Evolutionary conservation across 2,888 invertebrate species (phyloP).

Genomic region (Ormyrus rosae): DNA sequence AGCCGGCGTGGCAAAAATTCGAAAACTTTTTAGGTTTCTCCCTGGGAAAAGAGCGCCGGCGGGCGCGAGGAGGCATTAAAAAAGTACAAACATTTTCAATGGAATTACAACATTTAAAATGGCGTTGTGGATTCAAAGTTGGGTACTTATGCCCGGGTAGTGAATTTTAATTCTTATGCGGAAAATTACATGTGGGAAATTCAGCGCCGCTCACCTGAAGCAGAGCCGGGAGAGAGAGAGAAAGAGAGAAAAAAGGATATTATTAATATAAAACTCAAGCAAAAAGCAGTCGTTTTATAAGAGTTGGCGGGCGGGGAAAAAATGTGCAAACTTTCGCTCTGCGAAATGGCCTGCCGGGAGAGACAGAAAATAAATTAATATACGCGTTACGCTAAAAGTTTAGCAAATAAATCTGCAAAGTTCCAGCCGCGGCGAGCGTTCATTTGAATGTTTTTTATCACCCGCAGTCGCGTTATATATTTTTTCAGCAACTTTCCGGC

Average conservation of each 20-base stretch:
- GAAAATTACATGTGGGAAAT: constrained; percentile 34
- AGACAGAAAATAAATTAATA: constrained; percentile 56
- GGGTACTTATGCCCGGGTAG: constrained; percentile 21
- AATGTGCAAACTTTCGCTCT: constrained; percentile 45
- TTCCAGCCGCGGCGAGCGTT: constrained; percentile 38
- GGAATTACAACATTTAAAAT: constrained; percentile 5
- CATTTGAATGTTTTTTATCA: constrained; percentile 59
- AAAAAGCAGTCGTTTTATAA: constrained; percentile 36
- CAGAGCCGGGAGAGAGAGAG: not conserved
- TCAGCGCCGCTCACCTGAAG: constrained; percentile 53
- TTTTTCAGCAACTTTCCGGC: constrained; percentile 39
- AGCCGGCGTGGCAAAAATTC: too few relatives aligned
- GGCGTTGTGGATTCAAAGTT: not conserved
- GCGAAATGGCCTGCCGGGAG: constrained; percentile 28
- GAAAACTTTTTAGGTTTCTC: too few relatives aligned
- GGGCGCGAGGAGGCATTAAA: too few relatives aligned
- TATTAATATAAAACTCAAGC: constrained; percentile 43
- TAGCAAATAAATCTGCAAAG: constrained; percentile 58
- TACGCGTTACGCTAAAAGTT: constrained; percentile 56
- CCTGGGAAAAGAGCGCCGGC: too few relatives aligned
- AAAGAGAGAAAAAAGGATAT: constrained; percentile 33
- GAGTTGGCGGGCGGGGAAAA: constrained; percentile 39
- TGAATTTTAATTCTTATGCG: constrained; percentile 45
- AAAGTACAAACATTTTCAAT: too few relatives aligned
- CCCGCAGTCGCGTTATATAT: constrained; percentile 49